These are phyloP conservation scores for Hydrophis major DNA, from an alignment of 2,797 vertebrate genomes.

Conservation along the genomic window DNA sequence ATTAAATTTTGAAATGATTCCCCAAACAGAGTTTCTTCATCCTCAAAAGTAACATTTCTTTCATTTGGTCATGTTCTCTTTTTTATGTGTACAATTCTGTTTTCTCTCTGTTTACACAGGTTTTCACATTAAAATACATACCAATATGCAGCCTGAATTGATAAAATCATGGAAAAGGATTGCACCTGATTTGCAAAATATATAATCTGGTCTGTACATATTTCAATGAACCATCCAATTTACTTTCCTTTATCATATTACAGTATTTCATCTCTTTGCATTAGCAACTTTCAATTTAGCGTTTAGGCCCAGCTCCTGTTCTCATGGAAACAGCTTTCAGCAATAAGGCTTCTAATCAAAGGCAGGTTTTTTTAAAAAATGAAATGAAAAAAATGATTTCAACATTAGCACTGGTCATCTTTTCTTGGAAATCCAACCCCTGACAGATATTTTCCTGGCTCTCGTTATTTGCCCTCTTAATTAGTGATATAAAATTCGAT, in stretches of 20 bases:
- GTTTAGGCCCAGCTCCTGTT: constrained; percentile 52
- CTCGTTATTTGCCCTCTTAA: constrained; percentile 18
- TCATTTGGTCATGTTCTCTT: neutral
- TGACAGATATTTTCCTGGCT: constrained; percentile 29
- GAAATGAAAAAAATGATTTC: constrained; percentile 31
- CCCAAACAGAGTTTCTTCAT: neutral
- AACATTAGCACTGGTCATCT: neutral
- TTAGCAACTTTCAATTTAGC: constrained; percentile 8
- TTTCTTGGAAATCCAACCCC: neutral
- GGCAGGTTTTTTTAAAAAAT: constrained; percentile 32
- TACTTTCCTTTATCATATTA: neutral
- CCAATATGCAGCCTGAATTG: neutral
- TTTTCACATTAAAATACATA: neutral
- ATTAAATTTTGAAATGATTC: neutral
- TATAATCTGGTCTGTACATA: neutral
- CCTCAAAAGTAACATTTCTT: neutral
- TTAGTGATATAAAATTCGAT: neutral
- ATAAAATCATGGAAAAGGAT: neutral
- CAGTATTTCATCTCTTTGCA: rapidly evolving
- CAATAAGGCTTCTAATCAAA: constrained; percentile 49
- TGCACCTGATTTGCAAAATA: neutral
- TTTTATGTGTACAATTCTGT: neutral
- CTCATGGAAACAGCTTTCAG: constrained; percentile 64
- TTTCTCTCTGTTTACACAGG: neutral
- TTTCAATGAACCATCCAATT: neutral